Evolutionary conservation across 2,113 vertebrate species (phyloP).

Genomic region (Crotalus tigris): DNA sequence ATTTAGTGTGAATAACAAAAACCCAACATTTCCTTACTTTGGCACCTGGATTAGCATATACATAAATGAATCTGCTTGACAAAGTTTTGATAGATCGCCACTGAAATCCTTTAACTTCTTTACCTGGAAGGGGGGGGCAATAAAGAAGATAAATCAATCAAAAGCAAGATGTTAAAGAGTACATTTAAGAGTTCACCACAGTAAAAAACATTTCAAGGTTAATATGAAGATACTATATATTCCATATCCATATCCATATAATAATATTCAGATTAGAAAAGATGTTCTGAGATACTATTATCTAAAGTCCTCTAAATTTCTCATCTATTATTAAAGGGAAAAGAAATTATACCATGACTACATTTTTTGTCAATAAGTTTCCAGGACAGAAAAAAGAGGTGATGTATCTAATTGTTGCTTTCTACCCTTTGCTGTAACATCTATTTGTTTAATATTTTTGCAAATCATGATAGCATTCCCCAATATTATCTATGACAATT

Average conservation of each 20-base stretch:
- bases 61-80: conserved; percentile 94
- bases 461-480: background rate
- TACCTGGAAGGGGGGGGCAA: conserved; percentile 69
- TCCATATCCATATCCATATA: background rate
- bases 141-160: conserved; percentile 25
- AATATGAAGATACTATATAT: background rate
- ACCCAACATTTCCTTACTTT: conserved; percentile 75
- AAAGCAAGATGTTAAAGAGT: conserved; percentile 4
- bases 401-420: background rate
- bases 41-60: conserved; percentile 89
- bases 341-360: background rate
- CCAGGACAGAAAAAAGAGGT: background rate
- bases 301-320: background rate
- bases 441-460: background rate
- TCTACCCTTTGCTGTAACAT: background rate
- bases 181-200: background rate
- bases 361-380: background rate
- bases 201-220: background rate
- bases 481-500: background rate
- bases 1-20: conserved; percentile 29
- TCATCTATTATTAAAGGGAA: background rate
- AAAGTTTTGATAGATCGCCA: conserved; percentile 88
- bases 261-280: background rate
- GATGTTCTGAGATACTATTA: background rate
- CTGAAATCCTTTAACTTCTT: conserved; percentile 88